phyloP scores from a whole-genome alignment of 2,888 invertebrate species.

The Miltochrista miniata region DNA sequence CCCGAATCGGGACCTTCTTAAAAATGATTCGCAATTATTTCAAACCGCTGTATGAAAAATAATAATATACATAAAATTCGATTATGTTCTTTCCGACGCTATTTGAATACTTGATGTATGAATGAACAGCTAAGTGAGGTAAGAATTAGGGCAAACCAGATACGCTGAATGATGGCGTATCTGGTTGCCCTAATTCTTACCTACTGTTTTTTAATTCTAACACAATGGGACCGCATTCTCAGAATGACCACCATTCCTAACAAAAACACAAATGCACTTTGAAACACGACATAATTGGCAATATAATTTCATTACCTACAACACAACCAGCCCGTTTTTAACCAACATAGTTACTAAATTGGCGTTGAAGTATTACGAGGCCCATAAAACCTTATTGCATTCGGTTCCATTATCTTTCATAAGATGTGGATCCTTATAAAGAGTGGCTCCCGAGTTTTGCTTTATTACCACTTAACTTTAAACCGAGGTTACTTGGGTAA shows the following conservation, averaged over 20 bases:
- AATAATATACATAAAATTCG: no score
- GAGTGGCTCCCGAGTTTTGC: slow-evolving; percentile 54
- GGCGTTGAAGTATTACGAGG: slow-evolving; percentile 41
- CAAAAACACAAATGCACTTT: not conserved
- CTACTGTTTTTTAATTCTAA: not conserved
- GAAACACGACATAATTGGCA: slow-evolving; percentile 6
- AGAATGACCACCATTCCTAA: not conserved
- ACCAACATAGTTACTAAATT: slow-evolving; percentile 68
- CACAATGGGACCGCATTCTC: no score
- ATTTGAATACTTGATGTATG: no score
- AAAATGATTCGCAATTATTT: no score
- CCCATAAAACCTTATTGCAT: slow-evolving; percentile 68
- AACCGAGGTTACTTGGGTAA: slow-evolving; percentile 44
- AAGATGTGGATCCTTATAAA: slow-evolving; percentile 61
- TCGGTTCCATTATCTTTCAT: slow-evolving; percentile 72
- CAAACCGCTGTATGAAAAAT: no score
- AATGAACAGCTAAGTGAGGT: no score
- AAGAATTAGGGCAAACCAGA: no score
- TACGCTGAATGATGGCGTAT: no score
- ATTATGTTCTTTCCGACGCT: no score
- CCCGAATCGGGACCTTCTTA: no score
- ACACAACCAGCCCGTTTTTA: slow-evolving; percentile 34
- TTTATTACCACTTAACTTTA: slow-evolving; percentile 67
- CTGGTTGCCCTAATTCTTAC: no score
- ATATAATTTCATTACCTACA: slow-evolving; percentile 34